These are phyloP conservation scores for Pithys albifrons DNA, from an alignment of 2,113 vertebrate genomes.

Conservation along the genomic window DNA sequence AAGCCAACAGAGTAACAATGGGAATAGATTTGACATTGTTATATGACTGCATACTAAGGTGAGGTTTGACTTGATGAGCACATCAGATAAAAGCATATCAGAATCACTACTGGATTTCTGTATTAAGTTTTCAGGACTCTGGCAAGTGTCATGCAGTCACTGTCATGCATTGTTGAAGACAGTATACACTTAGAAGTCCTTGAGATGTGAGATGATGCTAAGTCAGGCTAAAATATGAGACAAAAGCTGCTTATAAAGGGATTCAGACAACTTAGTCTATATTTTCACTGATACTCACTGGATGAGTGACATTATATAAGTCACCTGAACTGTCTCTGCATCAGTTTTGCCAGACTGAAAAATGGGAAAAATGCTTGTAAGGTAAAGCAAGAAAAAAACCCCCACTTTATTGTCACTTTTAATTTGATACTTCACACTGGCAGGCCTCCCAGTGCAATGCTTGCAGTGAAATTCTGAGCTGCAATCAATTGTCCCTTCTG, in stretches of 20 bases:
- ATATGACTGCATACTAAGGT: neutral
- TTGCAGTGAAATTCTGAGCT: neutral
- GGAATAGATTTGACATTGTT: neutral
- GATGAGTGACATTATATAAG: neutral
- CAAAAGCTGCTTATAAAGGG: neutral
- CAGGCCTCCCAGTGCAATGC: neutral
- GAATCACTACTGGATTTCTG: constrained; percentile 3
- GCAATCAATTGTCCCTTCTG: neutral
- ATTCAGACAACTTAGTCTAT: neutral
- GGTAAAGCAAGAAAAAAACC: neutral
- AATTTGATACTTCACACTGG: neutral
- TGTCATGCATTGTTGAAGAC: neutral
- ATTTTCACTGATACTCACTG: neutral
- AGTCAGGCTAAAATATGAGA: constrained; percentile 18
- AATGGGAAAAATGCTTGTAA: neutral
- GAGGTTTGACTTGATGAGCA: neutral
- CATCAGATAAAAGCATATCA: neutral
- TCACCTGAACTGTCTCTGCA: neutral
- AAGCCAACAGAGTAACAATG: neutral
- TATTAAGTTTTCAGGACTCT: constrained; percentile 7
- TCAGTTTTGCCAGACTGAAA: neutral
- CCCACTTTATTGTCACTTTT: neutral
- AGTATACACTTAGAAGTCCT: neutral
- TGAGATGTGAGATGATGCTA: neutral
- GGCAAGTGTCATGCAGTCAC: neutral